Evolutionary conservation across 2,888 invertebrate genomes (phyloP), one percentile per base, ranked within the genome.

Genomic region (Nomada fucata): DNA sequence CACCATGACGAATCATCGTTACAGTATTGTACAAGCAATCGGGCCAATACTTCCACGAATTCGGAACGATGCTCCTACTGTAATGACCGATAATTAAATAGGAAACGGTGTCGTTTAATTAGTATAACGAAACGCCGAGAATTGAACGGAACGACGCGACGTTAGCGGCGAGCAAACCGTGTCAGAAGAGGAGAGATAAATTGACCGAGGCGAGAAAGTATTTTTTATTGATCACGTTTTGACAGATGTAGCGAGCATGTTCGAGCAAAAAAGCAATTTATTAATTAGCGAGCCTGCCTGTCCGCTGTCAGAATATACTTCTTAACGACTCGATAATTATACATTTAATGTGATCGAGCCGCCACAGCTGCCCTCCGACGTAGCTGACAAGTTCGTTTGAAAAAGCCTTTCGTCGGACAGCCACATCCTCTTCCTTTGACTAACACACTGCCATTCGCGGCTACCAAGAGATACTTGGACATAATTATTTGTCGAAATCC

Each of bases 291-390:
- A 55, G 75, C 70, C 84, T 57, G 80, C 64, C 64, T 76, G 65
- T 77, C 74, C 69, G 76, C 87, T 86, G 88, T 89, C 89, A 86
- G 81, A 69, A 77, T 60, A 76, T 44, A 60, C 61, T 85, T 72
- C 82, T 79, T 86, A 88, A 83, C 81, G 80, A 89, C 82, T 84
- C 82, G 85, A 88, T 90, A 90, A 90, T 90, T 87, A 89, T 75
- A 90, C 77, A 84, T 84, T 89, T 83, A 80, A 79, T 61, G 69
- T 73, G 78, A 87, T 87, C 79, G 67, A 64, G 60, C 80, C 78
- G 76, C 76, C 73, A 72, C 86, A 86, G 89, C 83, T 87, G 89
- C 82, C 80, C 63, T 61, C 50, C 70, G 83, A 59, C 73, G 55
- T 72, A 80, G 76, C 88, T 82, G 88, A 89, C 85, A 85, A 79